Percentiles rank a stretch among this genome's conserved stretches.
Conservation (phyloP, 1,140 invertebrate species). For the Phymastichus coffea region DNA sequence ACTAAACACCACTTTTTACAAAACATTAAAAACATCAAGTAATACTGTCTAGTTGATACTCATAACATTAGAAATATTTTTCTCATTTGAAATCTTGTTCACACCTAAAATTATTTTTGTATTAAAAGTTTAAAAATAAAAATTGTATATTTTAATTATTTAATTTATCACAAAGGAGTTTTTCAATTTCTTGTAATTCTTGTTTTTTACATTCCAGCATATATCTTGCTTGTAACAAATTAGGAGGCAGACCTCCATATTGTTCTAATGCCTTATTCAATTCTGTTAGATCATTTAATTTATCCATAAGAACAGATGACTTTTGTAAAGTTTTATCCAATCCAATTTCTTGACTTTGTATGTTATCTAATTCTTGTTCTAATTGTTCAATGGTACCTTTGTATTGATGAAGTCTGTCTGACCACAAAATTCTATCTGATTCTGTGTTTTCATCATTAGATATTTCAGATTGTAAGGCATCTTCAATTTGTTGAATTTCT, state of each 20-base stretch:
- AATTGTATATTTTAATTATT: conserved; percentile 17
- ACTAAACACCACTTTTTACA: no score
- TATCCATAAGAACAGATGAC: conserved; percentile 36
- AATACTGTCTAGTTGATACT: no score
- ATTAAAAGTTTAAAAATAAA: no score
- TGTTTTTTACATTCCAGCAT: conserved; percentile 39
- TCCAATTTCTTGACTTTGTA: conserved; percentile 37
- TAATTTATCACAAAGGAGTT: conserved; percentile 33
- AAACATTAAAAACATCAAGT: no score
- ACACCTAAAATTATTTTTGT: no score
- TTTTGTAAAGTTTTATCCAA: conserved; percentile 39
- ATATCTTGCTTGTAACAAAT: conserved; percentile 47
- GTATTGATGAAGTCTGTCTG: conserved; percentile 43
- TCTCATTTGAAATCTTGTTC: no score
- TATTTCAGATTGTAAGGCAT: conserved; percentile 24
- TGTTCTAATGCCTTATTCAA: conserved; percentile 37
- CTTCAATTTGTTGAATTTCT: conserved; percentile 31
- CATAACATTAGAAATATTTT: no score
- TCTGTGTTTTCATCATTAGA: conserved; percentile 33
- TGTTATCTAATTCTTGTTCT: conserved; percentile 32
- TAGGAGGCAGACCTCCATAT: conserved; percentile 46
- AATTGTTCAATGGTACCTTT: conserved; percentile 35
- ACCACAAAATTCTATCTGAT: conserved; percentile 34
- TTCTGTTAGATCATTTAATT: conserved; percentile 34
- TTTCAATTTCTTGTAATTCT: conserved; percentile 39